phyloP scores from a whole-genome alignment of 2,113 vertebrate genomes.

The Nerophis lumbriciformis region DNA sequence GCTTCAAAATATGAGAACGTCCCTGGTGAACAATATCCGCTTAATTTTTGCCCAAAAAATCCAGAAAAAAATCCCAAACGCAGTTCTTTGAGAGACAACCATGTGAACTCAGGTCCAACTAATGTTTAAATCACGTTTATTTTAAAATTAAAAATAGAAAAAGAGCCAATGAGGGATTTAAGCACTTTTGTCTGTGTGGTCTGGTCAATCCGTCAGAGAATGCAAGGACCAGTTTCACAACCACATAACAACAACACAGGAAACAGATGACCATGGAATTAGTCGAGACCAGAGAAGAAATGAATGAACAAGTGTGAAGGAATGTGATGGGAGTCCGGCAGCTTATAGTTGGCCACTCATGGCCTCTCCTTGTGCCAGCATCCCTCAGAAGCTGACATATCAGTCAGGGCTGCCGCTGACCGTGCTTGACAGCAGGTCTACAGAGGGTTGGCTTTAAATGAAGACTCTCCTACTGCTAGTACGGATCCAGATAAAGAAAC shows the following conservation, averaged over 20 bases:
- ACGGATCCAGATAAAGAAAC: constrained; percentile 44
- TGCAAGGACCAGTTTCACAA: neutral
- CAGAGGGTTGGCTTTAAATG: constrained; percentile 46
- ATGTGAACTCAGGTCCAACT: neutral
- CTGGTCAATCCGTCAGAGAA: constrained; percentile 17
- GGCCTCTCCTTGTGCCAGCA: constrained; percentile 28
- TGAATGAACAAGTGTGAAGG: constrained; percentile 33
- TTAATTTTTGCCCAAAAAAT: constrained; percentile 11
- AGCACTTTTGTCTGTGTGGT: neutral
- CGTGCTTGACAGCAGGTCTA: constrained; percentile 49
- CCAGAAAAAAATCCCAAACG: neutral
- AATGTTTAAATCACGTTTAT: neutral
- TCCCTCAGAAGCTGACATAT: constrained; percentile 48
- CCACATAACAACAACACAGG: constrained; percentile 15
- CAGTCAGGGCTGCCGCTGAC: constrained; percentile 51
- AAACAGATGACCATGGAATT: constrained; percentile 40
- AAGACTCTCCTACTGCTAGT: constrained; percentile 39
- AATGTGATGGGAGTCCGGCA: constrained; percentile 5
- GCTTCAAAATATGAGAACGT: constrained; percentile 23
- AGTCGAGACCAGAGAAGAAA: constrained; percentile 21
- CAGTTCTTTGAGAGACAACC: neutral
- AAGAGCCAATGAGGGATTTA: neutral
- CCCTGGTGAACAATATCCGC: constrained; percentile 12
- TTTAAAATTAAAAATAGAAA: no score
- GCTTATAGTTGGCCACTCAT: constrained; percentile 27